A percentile compares a stretch with the other conserved stretches of the same genome.
Conservation (phyloP, 2,113 vertebrate genomes). For the Mohoua ochrocephala region DNA sequence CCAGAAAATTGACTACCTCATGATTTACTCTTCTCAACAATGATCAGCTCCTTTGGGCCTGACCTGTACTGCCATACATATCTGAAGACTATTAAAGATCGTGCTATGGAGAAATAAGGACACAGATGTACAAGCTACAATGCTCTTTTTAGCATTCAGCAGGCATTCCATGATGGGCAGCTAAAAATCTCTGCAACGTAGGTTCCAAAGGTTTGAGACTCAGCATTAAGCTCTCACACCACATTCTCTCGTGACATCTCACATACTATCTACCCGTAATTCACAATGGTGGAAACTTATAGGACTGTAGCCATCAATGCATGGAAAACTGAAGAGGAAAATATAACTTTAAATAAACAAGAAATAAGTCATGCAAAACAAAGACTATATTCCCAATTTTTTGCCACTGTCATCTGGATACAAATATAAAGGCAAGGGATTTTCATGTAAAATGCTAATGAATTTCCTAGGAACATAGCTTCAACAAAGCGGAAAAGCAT, state of each 20-base stretch:
- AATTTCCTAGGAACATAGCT: neutral
- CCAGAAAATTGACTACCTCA: neutral
- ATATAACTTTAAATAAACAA: neutral
- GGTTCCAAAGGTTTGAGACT: neutral
- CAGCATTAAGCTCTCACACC: neutral
- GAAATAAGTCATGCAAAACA: neutral
- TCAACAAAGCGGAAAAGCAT: neutral
- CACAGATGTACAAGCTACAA: neutral
- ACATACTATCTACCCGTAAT: neutral
- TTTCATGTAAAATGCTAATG: slow-evolving; percentile 11
- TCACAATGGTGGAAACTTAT: neutral
- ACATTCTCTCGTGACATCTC: neutral
- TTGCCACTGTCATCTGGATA: neutral
- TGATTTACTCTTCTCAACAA: neutral
- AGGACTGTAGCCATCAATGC: neutral
- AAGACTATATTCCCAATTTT: neutral
- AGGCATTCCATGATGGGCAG: neutral
- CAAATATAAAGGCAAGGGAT: neutral
- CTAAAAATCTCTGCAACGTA: neutral
- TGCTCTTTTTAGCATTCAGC: neutral
- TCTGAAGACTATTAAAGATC: neutral
- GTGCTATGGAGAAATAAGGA: neutral
- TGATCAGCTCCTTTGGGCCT: neutral
- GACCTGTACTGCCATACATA: neutral
- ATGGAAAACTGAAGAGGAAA: neutral